phyloP scores from a whole-genome alignment of 2,113 vertebrate species.

The Chaetodon trifascialis region DNA sequence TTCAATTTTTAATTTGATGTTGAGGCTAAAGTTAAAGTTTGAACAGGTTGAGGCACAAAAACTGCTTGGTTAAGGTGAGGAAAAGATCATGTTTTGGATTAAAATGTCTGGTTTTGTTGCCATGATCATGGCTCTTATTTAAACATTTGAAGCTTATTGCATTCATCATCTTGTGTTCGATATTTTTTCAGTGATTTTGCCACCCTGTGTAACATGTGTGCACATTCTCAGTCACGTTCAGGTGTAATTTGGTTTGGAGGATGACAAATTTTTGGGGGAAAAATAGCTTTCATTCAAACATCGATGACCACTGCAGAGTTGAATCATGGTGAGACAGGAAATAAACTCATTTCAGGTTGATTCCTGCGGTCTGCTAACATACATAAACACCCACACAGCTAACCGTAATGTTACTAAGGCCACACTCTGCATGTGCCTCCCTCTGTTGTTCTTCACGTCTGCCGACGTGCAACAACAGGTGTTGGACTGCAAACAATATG shows the following conservation, averaged over 20 bases:
- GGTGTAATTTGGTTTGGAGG: not conserved
- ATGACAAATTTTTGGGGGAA: not conserved
- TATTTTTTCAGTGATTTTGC: no score
- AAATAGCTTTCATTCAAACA: not conserved
- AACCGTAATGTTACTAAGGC: not conserved
- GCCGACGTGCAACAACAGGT: conserved; percentile 59
- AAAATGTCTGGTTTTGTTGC: no score
- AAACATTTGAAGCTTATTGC: no score
- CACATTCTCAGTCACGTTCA: not conserved
- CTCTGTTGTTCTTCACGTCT: conserved; percentile 18
- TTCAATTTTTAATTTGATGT: not conserved
- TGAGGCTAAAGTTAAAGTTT: not conserved
- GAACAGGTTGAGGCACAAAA: no score
- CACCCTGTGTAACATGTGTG: no score
- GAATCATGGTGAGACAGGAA: not conserved
- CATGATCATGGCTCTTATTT: no score
- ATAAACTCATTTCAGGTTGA: not conserved
- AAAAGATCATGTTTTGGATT: no score
- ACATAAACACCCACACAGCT: not conserved
- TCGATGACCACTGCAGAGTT: not conserved
- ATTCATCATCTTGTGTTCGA: no score
- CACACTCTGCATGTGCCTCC: not conserved
- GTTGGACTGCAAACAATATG: conserved; percentile 49
- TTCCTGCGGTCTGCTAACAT: not conserved
- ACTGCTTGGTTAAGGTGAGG: no score